Conservation (phyloP, 1,140 invertebrate genomes). For the Ectropis grisescens region DNA sequence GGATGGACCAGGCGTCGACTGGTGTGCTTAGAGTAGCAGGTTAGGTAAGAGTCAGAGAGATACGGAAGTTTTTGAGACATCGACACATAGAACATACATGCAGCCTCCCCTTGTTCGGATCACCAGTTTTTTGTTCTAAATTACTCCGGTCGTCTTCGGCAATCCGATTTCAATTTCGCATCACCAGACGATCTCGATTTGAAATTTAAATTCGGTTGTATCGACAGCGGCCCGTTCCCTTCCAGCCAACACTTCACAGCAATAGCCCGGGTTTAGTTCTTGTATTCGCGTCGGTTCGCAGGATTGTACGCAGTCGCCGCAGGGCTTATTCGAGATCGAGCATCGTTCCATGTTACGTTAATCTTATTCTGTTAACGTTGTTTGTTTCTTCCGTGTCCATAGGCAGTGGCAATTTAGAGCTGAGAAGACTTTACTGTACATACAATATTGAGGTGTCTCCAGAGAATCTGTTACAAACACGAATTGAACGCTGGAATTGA, state of each 20-base stretch:
- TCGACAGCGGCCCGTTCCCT: too few relatives aligned
- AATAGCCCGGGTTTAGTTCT: constrained; percentile 65
- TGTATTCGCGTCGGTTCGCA: constrained; percentile 35
- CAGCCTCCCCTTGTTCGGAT: constrained; percentile 46
- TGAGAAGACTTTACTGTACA: constrained; percentile 10
- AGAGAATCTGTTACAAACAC: neutral
- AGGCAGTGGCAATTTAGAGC: constrained; percentile 34
- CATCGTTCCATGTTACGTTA: constrained; percentile 58
- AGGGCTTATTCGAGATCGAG: constrained; percentile 58
- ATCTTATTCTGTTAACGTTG: constrained; percentile 55
- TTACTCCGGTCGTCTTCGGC: constrained; percentile 20
- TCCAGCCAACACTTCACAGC: constrained; percentile 32
- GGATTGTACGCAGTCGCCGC: constrained; percentile 58
- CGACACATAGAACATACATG: constrained; percentile 45
- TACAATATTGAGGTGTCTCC: neutral
- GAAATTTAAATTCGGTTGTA: too few relatives aligned
- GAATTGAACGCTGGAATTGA: constrained; percentile 34
- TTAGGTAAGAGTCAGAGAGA: constrained; percentile 42
- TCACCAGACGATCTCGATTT: too few relatives aligned
- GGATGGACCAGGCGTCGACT: constrained; percentile 68
- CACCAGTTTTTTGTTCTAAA: constrained; percentile 62
- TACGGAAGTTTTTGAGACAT: constrained; percentile 50
- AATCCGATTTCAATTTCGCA: too few relatives aligned
- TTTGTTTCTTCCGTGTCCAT: constrained; percentile 46
- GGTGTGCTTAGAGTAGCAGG: constrained; percentile 55